These are phyloP conservation scores for Urocyon cinereoargenteus DNA, from an alignment of 2,797 vertebrate species.

Conservation along the genomic window DNA sequence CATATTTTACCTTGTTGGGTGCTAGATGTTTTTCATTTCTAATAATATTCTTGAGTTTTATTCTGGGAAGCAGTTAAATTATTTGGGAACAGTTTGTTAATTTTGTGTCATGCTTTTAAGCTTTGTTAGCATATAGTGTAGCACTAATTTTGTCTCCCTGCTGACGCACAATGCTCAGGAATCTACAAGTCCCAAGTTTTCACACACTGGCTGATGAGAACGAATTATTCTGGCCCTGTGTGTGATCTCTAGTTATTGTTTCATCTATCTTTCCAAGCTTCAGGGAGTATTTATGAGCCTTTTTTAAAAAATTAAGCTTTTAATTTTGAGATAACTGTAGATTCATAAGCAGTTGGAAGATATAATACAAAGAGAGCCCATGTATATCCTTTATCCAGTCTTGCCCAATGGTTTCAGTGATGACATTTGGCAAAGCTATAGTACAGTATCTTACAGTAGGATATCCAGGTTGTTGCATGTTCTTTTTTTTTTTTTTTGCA, in stretches of 20 bases:
- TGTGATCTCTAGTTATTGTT: background rate
- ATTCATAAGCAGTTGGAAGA: background rate
- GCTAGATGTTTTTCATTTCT: background rate
- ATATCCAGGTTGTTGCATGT: background rate
- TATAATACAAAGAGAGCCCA: background rate
- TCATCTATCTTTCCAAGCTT: background rate
- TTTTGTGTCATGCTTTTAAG: background rate
- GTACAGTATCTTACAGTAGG: background rate
- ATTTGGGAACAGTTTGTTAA: background rate
- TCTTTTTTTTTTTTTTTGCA: background rate
- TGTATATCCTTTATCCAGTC: background rate
- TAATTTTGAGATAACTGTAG: conserved; percentile 33
- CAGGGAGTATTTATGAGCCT: background rate
- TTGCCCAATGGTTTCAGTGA: background rate
- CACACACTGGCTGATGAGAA: background rate
- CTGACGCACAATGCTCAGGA: background rate
- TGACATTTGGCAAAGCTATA: background rate
- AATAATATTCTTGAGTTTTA: background rate
- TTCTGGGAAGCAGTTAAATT: background rate
- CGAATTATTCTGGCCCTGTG: background rate
- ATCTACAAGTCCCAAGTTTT: background rate
- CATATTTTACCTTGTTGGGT: background rate
- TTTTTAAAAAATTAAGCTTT: conserved; percentile 23
- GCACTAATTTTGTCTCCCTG: background rate
- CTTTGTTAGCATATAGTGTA: background rate